Evolutionary conservation across 2,888 invertebrate genomes (phyloP).

Genomic region (Phalangium opilio): DNA sequence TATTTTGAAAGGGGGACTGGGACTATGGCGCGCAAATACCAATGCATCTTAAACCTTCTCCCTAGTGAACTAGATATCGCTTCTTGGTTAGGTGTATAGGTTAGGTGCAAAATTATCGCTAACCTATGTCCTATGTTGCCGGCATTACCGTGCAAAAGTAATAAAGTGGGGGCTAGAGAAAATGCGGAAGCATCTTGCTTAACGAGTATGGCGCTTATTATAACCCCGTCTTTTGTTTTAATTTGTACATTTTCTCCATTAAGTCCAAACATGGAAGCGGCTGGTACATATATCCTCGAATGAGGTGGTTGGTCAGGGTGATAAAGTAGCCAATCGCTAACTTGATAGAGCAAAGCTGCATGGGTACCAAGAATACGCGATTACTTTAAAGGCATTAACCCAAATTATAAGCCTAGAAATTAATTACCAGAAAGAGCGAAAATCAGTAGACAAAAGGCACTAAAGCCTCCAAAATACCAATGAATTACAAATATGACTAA

Average conservation of each 20-base stretch:
- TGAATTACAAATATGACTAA: constrained; percentile 15
- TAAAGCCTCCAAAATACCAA: constrained; percentile 15
- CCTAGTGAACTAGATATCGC: no score
- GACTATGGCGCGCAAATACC: no score
- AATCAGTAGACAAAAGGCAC: constrained; percentile 12
- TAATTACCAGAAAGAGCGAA: constrained; percentile 14
- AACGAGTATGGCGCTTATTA: constrained; percentile 32
- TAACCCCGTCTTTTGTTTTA: constrained; percentile 27
- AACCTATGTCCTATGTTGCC: constrained; percentile 89
- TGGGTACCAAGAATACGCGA: no score
- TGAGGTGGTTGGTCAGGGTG: constrained; percentile 79
- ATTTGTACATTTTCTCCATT: constrained; percentile 34
- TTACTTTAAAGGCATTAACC: no score
- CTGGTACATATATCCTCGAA: constrained; percentile 70
- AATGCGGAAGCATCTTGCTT: constrained; percentile 25
- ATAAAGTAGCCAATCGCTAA: constrained; percentile 70
- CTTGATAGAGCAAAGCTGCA: constrained; percentile 44
- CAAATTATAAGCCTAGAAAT: no score
- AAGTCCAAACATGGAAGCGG: constrained; percentile 67
- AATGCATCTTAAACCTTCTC: no score
- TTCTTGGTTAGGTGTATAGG: no score
- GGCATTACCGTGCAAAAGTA: constrained; percentile 91
- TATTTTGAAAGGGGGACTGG: no score
- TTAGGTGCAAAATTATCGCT: constrained; percentile 12
- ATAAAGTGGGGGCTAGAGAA: constrained; percentile 51